Evolutionary conservation across 2,888 invertebrate species (phyloP), one percentile per base, ranked within the genome.

Genomic region (Drosophila macrothrix): DNA sequence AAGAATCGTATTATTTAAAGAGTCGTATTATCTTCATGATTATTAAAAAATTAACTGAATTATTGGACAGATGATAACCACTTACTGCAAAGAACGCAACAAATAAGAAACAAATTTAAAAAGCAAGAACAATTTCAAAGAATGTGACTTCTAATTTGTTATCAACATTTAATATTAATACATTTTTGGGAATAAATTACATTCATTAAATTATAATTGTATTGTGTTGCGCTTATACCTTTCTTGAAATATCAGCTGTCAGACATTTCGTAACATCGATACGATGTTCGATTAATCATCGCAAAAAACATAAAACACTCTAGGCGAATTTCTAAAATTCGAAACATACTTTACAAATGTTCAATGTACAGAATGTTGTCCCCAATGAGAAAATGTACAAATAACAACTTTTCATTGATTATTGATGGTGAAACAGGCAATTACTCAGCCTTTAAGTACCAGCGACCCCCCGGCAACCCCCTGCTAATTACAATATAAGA

Each of bases 401-500:
- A 28, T 5, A 28, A 28, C 22, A 22, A 22, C 14, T 46, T 22
- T 16, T 4, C 22, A 22, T 46, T 46, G 22, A 22, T 22, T 46
- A 46, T 46, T 22, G 22, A 46, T 46, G 22, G 4, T 46, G 7
- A 14, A 22, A 7, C 22, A 46, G 46, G 22, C 46, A 19, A 19
- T 28, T 50, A 50, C 28, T 50, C 19, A 50, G 28, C n/a, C 28
- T 19, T 50, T 50, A 50, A 50, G 28, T 50, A 50, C 4, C 16
- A 28, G 16, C 25, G 22, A 25, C 22, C 33, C 29, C 35, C 9
- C 10, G 19, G 54, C 19, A 10, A 5, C 22, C 22, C 14, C 7
- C 14, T 7, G 16, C 31, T 58, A 54, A 14, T 66, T 52, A 67
- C 68, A 76, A 41, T 62, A 62, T 31, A 37, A 22, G 31, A 66